Percentiles rank a stretch among this genome's conserved stretches.
phyloP scores from a whole-genome alignment of 2,888 invertebrate genomes.

The Dermolepida albohirtum region DNA sequence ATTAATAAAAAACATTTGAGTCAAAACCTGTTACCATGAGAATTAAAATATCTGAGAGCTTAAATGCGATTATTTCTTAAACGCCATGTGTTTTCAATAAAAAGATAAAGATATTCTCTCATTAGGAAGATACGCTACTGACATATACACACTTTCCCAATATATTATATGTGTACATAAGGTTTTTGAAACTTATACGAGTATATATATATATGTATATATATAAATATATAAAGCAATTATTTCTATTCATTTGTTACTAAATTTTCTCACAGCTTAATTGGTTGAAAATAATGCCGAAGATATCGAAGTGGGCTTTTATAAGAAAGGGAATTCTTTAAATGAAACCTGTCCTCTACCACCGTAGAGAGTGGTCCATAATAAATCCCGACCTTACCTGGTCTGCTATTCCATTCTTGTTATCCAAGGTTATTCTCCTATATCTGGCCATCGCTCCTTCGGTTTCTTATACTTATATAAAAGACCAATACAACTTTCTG shows the following conservation, averaged over 20 bases:
- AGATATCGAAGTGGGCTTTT: slow-evolving; percentile 19
- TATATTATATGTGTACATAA: too few relatives aligned
- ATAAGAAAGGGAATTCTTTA: slow-evolving; percentile 27
- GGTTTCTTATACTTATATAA: slow-evolving; percentile 53
- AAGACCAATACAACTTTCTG: slow-evolving; percentile 55
- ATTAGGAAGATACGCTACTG: too few relatives aligned
- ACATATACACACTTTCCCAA: too few relatives aligned
- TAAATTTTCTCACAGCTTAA: too few relatives aligned
- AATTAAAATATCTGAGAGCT: slow-evolving; percentile 1
- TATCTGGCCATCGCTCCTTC: slow-evolving; percentile 60
- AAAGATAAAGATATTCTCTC: too few relatives aligned
- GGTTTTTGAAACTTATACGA: too few relatives aligned
- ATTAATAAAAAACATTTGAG: slow-evolving; percentile 9
- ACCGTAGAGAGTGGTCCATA: slow-evolving; percentile 52
- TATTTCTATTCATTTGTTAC: too few relatives aligned
- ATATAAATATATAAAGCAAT: too few relatives aligned
- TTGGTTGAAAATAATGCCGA: background rate
- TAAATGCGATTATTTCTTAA: background rate
- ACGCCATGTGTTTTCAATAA: slow-evolving; percentile 9
- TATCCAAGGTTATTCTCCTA: slow-evolving; percentile 60
- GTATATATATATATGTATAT: too few relatives aligned
- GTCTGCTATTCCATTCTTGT: slow-evolving; percentile 59
- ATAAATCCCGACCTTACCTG: slow-evolving; percentile 62
- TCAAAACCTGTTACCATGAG: slow-evolving; percentile 8
- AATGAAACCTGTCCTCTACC: slow-evolving; percentile 27